Evolutionary conservation across 2,888 invertebrate genomes (phyloP).

Genomic region (Eurytoma adleriae): DNA sequence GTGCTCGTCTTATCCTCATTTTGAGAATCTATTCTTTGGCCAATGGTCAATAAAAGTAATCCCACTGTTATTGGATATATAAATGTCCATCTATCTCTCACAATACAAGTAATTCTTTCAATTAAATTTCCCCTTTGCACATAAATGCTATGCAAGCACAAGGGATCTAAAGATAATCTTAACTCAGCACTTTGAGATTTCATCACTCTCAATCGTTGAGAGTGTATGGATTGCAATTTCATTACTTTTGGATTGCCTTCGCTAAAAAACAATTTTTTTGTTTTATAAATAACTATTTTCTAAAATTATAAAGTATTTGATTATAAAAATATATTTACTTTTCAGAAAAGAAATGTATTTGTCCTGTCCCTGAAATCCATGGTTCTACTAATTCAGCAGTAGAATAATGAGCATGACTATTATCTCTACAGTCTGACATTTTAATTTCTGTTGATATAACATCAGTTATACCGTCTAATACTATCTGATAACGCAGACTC

Average conservation of each 20-base stretch:
- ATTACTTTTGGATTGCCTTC: slow-evolving; percentile 77
- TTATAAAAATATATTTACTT: slow-evolving; percentile 59
- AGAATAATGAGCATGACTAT: slow-evolving; percentile 58
- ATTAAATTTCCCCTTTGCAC: slow-evolving; percentile 74
- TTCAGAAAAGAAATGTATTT: slow-evolving; percentile 63
- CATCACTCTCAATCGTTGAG: slow-evolving; percentile 47
- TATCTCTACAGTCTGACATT: slow-evolving; percentile 61
- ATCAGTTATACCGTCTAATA: slow-evolving; percentile 61
- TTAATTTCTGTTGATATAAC: slow-evolving; percentile 65
- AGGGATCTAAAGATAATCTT: slow-evolving; percentile 82
- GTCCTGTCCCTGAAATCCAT: slow-evolving; percentile 63
- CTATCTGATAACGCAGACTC: slow-evolving; percentile 64
- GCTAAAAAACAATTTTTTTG: slow-evolving; percentile 65
- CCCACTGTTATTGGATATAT: slow-evolving; percentile 82
- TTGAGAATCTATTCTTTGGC: slow-evolving; percentile 66
- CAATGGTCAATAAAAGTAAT: slow-evolving; percentile 73
- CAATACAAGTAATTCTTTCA: slow-evolving; percentile 69
- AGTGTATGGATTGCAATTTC: slow-evolving; percentile 63
- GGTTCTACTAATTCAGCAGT: slow-evolving; percentile 68
- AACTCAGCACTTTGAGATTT: slow-evolving; percentile 76
- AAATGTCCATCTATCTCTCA: slow-evolving; percentile 74
- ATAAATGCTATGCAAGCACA: slow-evolving; percentile 80
- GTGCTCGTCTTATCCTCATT: slow-evolving; percentile 51
- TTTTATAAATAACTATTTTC: no score
- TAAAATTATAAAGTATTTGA: background rate